phyloP scores from a whole-genome alignment of 2,113 vertebrate species.

The Merops nubicus region DNA sequence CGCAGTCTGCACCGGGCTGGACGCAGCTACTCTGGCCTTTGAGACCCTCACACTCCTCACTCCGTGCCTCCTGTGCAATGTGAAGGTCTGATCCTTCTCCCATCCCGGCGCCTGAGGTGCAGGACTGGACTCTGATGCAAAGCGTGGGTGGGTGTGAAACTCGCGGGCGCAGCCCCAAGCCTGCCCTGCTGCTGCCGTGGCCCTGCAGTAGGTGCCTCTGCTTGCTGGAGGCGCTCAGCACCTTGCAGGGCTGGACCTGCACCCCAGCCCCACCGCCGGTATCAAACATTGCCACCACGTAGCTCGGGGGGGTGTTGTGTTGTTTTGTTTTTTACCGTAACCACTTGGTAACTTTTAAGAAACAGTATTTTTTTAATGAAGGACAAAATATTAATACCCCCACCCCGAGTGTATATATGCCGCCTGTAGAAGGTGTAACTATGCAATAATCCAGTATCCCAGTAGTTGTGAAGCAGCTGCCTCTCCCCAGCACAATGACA shows the following conservation, averaged over 20 bases:
- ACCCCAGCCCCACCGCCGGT: not conserved
- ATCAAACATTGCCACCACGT: not conserved
- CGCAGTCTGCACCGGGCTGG: not conserved
- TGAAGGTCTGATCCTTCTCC: not conserved
- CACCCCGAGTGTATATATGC: constrained; percentile 26
- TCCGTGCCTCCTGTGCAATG: not conserved
- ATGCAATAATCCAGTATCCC: constrained; percentile 75
- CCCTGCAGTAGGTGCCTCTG: not conserved
- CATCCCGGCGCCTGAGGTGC: not conserved
- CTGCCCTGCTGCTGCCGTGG: not conserved
- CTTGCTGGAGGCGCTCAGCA: not conserved
- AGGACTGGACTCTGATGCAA: not conserved
- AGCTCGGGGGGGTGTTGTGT: not conserved
- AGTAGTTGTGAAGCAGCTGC: constrained; percentile 74
- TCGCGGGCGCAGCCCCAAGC: not conserved
- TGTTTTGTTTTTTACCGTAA: not conserved
- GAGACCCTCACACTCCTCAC: not conserved
- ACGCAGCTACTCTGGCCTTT: not conserved
- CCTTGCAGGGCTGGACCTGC: not conserved
- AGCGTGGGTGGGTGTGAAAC: not conserved
- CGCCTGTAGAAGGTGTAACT: constrained; percentile 74
- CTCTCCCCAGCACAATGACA: constrained; percentile 73
- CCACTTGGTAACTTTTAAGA: constrained; percentile 55
- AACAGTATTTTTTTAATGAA: constrained; percentile 46
- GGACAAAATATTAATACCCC: constrained; percentile 23